Conservation (phyloP, 2,113 vertebrate species). For the Chauna torquata region DNA sequence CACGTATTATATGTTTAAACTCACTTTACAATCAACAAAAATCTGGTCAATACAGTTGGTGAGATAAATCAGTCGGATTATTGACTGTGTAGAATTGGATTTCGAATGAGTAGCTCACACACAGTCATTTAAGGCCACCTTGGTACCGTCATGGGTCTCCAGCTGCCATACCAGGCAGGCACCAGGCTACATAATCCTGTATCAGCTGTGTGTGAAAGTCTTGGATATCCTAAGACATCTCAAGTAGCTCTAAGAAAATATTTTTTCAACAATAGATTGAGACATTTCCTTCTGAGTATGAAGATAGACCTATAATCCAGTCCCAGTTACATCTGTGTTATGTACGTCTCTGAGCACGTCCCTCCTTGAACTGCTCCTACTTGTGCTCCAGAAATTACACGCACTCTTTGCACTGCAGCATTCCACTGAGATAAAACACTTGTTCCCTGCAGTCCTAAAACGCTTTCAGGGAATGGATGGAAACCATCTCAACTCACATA, state of each 20-base stretch:
- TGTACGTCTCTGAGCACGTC: rapidly evolving
- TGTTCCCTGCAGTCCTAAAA: neutral
- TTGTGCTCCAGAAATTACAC: neutral
- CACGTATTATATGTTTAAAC: neutral
- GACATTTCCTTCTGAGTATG: neutral
- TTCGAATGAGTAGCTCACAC: neutral
- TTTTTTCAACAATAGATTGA: neutral
- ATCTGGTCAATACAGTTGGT: neutral
- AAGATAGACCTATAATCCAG: neutral
- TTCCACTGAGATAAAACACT: neutral
- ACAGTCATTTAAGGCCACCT: neutral
- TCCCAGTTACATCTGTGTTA: neutral
- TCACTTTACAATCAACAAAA: neutral
- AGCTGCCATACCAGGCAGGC: neutral
- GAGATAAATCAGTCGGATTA: neutral
- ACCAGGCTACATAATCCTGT: neutral
- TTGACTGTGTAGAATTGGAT: neutral
- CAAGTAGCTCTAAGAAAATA: neutral
- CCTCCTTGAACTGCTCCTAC: neutral
- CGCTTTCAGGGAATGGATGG: neutral
- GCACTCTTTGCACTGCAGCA: neutral
- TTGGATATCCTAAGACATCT: neutral
- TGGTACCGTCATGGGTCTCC: neutral
- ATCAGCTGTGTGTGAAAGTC: neutral
- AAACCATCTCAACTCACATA: neutral